Evolutionary conservation across 2,113 vertebrate genomes (phyloP).

Genomic region (Mellivora capensis): DNA sequence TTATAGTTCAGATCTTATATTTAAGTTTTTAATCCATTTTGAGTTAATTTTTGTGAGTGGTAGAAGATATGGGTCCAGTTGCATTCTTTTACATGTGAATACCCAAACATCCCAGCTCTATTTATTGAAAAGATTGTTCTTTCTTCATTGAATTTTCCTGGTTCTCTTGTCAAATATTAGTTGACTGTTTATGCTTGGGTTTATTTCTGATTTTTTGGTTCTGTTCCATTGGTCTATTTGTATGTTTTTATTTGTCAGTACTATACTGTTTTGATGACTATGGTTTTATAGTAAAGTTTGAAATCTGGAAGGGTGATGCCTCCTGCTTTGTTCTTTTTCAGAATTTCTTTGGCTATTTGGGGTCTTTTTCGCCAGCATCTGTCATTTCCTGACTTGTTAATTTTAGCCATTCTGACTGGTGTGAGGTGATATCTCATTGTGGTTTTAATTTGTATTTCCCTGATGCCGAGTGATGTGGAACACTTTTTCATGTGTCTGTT

Average conservation of each 20-base stretch:
- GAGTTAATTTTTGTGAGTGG: background rate
- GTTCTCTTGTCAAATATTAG: background rate
- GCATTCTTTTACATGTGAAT: background rate
- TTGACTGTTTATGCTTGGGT: background rate
- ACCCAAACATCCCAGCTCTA: background rate
- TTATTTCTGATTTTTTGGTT: background rate
- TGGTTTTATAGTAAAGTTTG: background rate
- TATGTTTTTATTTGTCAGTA: background rate
- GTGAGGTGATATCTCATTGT: too few relatives aligned
- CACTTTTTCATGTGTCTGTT: too few relatives aligned
- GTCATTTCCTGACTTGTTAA: too few relatives aligned
- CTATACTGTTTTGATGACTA: background rate
- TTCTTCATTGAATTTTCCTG: background rate
- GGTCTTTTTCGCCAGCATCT: too few relatives aligned
- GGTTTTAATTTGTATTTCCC: too few relatives aligned
- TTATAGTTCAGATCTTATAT: background rate
- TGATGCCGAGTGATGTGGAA: too few relatives aligned
- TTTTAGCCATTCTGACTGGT: too few relatives aligned
- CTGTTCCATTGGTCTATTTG: background rate
- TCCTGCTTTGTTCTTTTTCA: background rate
- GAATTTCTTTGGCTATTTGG: background rate
- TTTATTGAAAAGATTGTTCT: background rate
- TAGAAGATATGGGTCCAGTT: background rate
- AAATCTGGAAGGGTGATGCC: background rate
- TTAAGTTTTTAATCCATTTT: background rate